Evolutionary conservation across 2,797 vertebrate genomes (phyloP).

Genomic region (Platalea minor): DNA sequence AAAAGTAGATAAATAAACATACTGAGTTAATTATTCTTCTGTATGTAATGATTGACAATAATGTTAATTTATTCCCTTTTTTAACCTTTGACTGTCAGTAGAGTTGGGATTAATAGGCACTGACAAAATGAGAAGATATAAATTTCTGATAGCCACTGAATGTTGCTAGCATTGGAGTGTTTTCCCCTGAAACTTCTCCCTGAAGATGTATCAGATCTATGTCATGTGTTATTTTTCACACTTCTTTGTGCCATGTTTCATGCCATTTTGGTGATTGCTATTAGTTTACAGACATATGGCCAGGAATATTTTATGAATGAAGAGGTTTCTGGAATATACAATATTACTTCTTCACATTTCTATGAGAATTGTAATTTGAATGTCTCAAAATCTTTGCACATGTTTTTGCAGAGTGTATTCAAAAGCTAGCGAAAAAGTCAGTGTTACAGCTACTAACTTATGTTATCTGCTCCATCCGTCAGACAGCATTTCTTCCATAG

Average conservation of each 20-base stretch:
- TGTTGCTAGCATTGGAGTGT: neutral
- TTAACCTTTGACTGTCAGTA: slow-evolving; percentile 62
- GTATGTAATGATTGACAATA: slow-evolving; percentile 78
- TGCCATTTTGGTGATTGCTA: slow-evolving; percentile 27
- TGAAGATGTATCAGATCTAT: slow-evolving; percentile 29
- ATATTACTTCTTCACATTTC: neutral
- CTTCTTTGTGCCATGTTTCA: slow-evolving; percentile 8
- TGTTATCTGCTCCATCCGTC: neutral
- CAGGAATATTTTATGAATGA: slow-evolving; percentile 65
- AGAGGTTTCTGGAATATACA: slow-evolving; percentile 19
- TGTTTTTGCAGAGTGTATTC: neutral
- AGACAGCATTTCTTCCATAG: neutral
- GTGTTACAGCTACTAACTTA: neutral
- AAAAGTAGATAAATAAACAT: slow-evolving; percentile 83
- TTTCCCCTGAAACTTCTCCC: slow-evolving; percentile 8
- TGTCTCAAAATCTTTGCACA: neutral
- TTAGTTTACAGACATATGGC: slow-evolving; percentile 48
- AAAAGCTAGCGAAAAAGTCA: neutral
- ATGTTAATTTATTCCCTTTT: slow-evolving; percentile 74
- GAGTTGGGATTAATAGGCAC: slow-evolving; percentile 42
- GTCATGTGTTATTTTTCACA: slow-evolving; percentile 57
- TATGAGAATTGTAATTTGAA: neutral
- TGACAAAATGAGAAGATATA: slow-evolving; percentile 20
- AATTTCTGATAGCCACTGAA: slow-evolving; percentile 13
- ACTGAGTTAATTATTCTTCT: slow-evolving; percentile 81